These are phyloP conservation scores for Phrynocephalus vlangalii DNA, from an alignment of 2,797 vertebrate genomes.

Conservation along the genomic window DNA sequence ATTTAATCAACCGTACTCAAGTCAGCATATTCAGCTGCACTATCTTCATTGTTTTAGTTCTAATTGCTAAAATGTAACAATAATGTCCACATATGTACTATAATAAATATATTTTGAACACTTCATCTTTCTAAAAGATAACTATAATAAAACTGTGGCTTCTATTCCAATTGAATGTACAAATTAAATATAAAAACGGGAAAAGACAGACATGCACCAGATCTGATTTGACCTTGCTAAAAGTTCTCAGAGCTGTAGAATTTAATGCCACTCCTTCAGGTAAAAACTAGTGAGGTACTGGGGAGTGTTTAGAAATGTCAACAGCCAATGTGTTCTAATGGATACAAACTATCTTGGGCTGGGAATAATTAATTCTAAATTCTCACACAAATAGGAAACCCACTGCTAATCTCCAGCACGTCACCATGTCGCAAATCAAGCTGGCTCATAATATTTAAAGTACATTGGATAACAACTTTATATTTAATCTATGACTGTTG, in stretches of 20 bases:
- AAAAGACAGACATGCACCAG: no score
- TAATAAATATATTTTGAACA: conserved; percentile 25
- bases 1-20: conserved; percentile 50
- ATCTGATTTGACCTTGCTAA: not conserved
- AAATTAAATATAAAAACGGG: no score
- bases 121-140: not conserved
- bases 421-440: not conserved
- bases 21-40: conserved; percentile 68
- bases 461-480: no score
- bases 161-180: not conserved
- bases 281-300: not conserved
- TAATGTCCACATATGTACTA: conserved; percentile 56
- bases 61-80: conserved; percentile 56
- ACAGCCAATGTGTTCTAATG: not conserved
- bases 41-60: conserved; percentile 54
- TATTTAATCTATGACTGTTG: no score
- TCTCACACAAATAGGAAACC: not conserved
- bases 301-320: not conserved
- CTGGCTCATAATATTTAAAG: no score
- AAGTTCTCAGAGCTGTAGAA: not conserved
- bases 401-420: not conserved
- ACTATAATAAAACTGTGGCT: not conserved
- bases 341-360: not conserved
- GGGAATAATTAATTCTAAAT: not conserved
- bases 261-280: not conserved